phyloP scores from a whole-genome alignment of 2,888 invertebrate species.

The Nephrotoma appendiculata region DNA sequence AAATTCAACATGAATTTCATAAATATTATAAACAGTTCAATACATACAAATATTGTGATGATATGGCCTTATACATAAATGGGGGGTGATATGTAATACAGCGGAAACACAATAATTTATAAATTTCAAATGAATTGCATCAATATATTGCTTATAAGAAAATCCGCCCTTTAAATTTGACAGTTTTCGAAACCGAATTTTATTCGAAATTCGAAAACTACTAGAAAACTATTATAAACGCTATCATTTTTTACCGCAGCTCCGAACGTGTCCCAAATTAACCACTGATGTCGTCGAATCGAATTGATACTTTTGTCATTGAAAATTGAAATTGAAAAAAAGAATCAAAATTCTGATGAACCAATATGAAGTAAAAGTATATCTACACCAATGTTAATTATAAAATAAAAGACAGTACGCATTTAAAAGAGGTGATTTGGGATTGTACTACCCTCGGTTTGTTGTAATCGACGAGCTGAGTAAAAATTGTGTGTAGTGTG shows the following conservation, averaged over 20 bases:
- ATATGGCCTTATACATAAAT: no score
- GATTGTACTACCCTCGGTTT: neutral
- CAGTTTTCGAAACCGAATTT: neutral
- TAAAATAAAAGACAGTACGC: neutral
- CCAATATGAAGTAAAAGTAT: neutral
- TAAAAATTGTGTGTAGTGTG: neutral
- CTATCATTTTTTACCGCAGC: neutral
- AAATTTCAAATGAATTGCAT: no score
- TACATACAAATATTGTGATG: no score
- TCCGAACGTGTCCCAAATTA: constrained; percentile 3
- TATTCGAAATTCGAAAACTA: neutral
- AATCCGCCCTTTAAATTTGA: no score
- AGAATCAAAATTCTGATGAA: neutral
- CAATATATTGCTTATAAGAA: no score
- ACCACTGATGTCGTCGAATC: constrained; percentile 6
- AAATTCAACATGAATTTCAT: no score
- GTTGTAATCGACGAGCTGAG: neutral
- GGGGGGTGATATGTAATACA: no score
- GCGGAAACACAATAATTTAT: no score
- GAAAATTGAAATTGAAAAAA: neutral
- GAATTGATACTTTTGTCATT: constrained; percentile 5
- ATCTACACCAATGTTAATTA: neutral
- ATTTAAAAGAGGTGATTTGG: neutral
- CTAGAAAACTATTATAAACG: neutral
- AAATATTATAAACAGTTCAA: no score